Evolutionary conservation across 2,888 invertebrate genomes (phyloP).

Genomic region (Psylliodes chrysocephalus): DNA sequence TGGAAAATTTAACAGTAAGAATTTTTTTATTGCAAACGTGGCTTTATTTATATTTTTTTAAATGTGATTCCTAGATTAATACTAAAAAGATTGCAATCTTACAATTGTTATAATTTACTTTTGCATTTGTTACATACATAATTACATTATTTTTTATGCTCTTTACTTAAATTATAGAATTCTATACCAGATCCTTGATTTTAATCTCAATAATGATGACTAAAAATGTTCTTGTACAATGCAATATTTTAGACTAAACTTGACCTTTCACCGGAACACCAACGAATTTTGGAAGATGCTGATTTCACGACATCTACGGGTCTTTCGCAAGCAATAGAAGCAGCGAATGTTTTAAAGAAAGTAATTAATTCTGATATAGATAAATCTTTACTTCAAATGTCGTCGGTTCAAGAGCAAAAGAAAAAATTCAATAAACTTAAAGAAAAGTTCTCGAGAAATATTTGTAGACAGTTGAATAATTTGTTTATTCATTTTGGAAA

Average conservation of each 20-base stretch:
- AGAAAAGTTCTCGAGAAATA: slow-evolving; percentile 81
- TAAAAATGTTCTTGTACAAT: too few relatives aligned
- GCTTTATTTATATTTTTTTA: not conserved
- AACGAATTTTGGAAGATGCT: slow-evolving; percentile 76
- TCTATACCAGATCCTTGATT: too few relatives aligned
- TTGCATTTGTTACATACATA: too few relatives aligned
- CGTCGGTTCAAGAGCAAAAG: slow-evolving; percentile 82
- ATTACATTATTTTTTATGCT: too few relatives aligned
- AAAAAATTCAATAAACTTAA: slow-evolving; percentile 81
- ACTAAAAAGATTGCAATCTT: too few relatives aligned
- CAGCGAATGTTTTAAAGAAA: slow-evolving; percentile 78
- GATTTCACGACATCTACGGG: slow-evolving; percentile 75
- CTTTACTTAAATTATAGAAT: too few relatives aligned
- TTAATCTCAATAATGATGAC: too few relatives aligned
- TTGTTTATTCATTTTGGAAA: slow-evolving; percentile 91
- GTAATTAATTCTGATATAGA: slow-evolving; percentile 78
- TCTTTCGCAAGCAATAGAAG: slow-evolving; percentile 72
- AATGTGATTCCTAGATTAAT: too few relatives aligned
- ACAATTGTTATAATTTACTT: too few relatives aligned
- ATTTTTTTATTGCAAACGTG: too few relatives aligned
- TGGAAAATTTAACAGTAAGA: slow-evolving; percentile 81
- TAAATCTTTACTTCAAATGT: slow-evolving; percentile 72
- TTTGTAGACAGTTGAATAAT: slow-evolving; percentile 93
- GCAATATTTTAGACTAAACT: slow-evolving; percentile 73
- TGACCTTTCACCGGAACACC: slow-evolving; percentile 75